Percentiles rank a stretch among this genome's conserved stretches.
phyloP scores from a whole-genome alignment of 2,888 invertebrate species.

The Latrodectus elegans region DNA sequence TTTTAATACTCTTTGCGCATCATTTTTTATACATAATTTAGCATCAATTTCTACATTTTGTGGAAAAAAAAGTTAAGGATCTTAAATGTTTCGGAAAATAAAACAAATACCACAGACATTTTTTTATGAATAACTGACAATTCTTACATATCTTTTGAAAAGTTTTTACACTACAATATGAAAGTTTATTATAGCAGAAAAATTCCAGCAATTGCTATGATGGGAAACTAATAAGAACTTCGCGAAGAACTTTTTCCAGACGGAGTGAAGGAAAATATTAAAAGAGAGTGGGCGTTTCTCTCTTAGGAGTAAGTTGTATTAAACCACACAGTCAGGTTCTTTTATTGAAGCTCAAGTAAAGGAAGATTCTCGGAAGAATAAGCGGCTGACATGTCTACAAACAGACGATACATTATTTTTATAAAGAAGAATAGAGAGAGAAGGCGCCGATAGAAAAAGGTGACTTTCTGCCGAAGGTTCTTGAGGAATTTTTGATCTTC shows the following conservation, averaged over 20 bases:
- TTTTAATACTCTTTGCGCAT: no score
- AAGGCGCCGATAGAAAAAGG: conserved; percentile 23
- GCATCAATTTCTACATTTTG: no score
- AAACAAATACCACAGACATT: no score
- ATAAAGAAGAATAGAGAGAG: background rate
- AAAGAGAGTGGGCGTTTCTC: conserved; percentile 28
- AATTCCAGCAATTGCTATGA: background rate
- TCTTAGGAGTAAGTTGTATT: conserved; percentile 44
- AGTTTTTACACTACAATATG: no score
- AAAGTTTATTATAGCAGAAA: background rate
- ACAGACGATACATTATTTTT: conserved; percentile 56
- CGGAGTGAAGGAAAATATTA: conserved; percentile 35
- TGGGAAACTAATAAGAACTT: conserved; percentile 38
- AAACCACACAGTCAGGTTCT: conserved; percentile 54
- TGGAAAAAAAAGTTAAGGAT: no score
- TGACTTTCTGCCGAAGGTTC: conserved; percentile 25
- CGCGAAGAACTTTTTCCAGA: conserved; percentile 23
- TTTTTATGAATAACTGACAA: no score
- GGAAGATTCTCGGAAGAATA: conserved; percentile 27
- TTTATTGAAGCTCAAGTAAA: conserved; percentile 55
- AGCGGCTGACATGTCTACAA: conserved; percentile 52
- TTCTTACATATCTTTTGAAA: no score
- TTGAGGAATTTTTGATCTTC: conserved; percentile 46
- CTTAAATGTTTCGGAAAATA: no score
- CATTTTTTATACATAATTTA: no score